Conservation (phyloP, 2,888 invertebrate genomes). For the Pycnomerus fuliginosus region DNA sequence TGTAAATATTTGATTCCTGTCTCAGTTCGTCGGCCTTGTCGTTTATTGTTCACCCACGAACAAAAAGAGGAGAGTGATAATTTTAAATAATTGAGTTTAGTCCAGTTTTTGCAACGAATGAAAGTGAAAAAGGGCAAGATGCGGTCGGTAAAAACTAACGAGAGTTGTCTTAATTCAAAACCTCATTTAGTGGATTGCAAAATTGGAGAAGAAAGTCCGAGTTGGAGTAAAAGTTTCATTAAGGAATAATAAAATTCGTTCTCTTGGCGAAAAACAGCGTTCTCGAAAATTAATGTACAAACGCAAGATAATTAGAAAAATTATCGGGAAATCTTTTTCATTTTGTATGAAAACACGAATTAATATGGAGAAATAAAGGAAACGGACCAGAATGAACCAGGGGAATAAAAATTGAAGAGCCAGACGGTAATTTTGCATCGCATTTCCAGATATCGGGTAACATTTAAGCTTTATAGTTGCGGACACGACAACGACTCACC, state of each 20-base stretch:
- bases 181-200: conserved; percentile 19
- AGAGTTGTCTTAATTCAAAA: conserved; percentile 18
- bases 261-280: conserved; percentile 9
- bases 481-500: conserved; percentile 21
- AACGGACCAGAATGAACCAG: conserved; percentile 7
- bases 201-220: conserved; percentile 16
- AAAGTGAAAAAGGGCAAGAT: conserved; percentile 4
- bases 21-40: too few relatives aligned
- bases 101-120: neutral
- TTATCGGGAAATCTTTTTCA: conserved; percentile 18
- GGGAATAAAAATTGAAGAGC: conserved; percentile 9
- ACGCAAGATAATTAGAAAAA: conserved; percentile 18
- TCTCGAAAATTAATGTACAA: conserved; percentile 17
- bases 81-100: conserved; percentile 17
- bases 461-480: conserved; percentile 13
- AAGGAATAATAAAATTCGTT: conserved; percentile 15
- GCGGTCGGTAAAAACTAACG: conserved; percentile 16
- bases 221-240: conserved; percentile 11
- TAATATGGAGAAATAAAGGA: conserved; percentile 10
- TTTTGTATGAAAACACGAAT: conserved; percentile 15
- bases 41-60: too few relatives aligned
- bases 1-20: too few relatives aligned
- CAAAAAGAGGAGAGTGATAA: too few relatives aligned
- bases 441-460: conserved; percentile 24
- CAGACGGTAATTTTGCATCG: conserved; percentile 22